Conservation (phyloP, 2,797 vertebrate species). For the Lepidocolaptes lacrymiger region DNA sequence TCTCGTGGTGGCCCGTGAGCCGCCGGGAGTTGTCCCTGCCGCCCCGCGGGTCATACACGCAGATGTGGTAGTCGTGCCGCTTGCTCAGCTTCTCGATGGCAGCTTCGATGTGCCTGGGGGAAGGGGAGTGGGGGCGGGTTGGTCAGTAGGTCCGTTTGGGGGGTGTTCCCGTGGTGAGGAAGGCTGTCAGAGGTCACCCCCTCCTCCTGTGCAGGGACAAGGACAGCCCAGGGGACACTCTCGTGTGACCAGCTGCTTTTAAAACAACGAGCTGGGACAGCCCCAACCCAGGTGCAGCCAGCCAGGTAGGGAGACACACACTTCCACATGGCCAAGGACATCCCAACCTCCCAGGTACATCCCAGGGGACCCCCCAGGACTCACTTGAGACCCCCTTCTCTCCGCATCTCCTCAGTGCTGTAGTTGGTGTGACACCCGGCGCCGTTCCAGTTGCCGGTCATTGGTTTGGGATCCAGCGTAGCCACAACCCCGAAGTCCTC, state of each 20-base stretch:
- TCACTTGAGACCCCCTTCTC: slow-evolving; percentile 84
- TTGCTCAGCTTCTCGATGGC: slow-evolving; percentile 83
- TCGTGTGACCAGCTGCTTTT: neutral
- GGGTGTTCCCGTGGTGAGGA: neutral
- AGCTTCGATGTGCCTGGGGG: slow-evolving; percentile 79
- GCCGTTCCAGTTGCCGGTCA: slow-evolving; percentile 87
- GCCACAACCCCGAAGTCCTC: slow-evolving; percentile 89
- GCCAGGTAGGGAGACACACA: accelerated
- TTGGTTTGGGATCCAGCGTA: slow-evolving; percentile 87
- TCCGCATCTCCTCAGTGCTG: slow-evolving; percentile 86
- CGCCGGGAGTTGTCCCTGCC: slow-evolving; percentile 86
- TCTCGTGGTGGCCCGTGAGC: slow-evolving; percentile 85
- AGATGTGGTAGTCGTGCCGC: slow-evolving; percentile 82
- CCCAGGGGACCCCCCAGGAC: neutral
- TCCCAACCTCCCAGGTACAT: neutral
- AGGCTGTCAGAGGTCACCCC: neutral
- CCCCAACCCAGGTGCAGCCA: neutral
- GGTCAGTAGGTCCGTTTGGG: accelerated
- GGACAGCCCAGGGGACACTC: neutral
- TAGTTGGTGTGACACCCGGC: slow-evolving; percentile 89
- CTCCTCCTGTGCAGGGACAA: neutral
- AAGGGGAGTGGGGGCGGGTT: accelerated
- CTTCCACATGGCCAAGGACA: neutral
- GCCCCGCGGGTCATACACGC: slow-evolving; percentile 79
- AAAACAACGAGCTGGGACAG: neutral